Evolutionary conservation across 2,113 vertebrate genomes (phyloP), one percentile per base, ranked within the genome.

Genomic region (Mesoclemmys tuberculata): DNA sequence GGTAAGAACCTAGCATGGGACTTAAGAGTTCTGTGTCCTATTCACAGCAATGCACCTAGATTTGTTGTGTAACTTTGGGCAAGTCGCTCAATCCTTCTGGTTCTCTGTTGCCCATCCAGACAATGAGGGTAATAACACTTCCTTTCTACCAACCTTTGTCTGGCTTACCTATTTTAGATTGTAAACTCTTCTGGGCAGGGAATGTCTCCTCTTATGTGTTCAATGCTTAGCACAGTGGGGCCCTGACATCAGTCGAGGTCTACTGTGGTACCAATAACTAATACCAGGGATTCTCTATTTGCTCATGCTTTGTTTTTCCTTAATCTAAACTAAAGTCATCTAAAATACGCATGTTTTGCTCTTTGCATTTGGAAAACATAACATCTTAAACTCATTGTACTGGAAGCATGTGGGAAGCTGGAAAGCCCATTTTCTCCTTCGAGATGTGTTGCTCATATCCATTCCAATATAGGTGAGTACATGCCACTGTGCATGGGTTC

Each of bases 271-370:
- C 68, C n/a, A 58, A 26, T 35, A 55, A 55, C 41, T 35, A 22
- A 12, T 9, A 24, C 48, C 35, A 18, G 61, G 74, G 24, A 46
- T 38, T 74, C n/a, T 48, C 13, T 64, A 61, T 61, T 58, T 35
- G 29, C 27, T 6, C 46, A 38, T 94, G 85, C 81, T 85, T 71
- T 85, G 27, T 26, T 91, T 95, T 94, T 54, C 90, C 51, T 85
- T 58, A 83, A 93, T 80, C 88, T 87, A 85, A 84, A 90, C 80
- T 87, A 46, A 95, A 90, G 83, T 87, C 0, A 75, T 94, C 89
- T 95, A 93, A 79, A 82, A 92, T 91, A 78, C 51, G 89, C 79
- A 3, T 89, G 46, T 75, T 46, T 75, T 49, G 13, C 29, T 35
- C 58, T 64, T 64, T 64, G 31, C 58, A 64, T 64, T 18, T 35